Evolutionary conservation across 1,140 invertebrate species (phyloP).

Genomic region (Ephestia elutella): DNA sequence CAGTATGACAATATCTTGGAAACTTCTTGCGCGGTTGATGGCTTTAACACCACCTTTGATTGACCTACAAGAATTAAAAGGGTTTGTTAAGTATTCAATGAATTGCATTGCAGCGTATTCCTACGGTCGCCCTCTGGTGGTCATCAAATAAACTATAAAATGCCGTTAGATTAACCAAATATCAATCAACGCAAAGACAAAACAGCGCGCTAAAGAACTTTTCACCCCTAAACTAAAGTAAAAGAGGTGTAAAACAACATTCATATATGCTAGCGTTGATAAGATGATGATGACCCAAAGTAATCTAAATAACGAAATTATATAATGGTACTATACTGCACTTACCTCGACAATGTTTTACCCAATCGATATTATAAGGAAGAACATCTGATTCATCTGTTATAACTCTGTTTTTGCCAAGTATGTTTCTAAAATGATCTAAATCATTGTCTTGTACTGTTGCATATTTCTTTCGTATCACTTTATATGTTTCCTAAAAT

Average conservation of each 20-base stretch:
- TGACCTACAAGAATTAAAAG: conserved; percentile 72
- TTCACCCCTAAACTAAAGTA: too few relatives aligned
- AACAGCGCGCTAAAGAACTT: too few relatives aligned
- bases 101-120: too few relatives aligned
- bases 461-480: conserved; percentile 48
- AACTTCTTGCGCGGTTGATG: conserved; percentile 90
- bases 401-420: conserved; percentile 82
- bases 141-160: too few relatives aligned
- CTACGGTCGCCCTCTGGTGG: too few relatives aligned
- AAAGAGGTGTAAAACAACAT: too few relatives aligned
- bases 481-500: conserved; percentile 30
- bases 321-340: neutral
- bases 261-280: too few relatives aligned
- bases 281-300: too few relatives aligned
- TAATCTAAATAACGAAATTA: too few relatives aligned
- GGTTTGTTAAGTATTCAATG: too few relatives aligned
- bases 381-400: conserved; percentile 85
- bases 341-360: conserved; percentile 90
- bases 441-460: conserved; percentile 37
- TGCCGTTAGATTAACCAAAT: too few relatives aligned
- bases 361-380: conserved; percentile 94
- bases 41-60: conserved; percentile 84
- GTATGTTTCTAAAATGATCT: conserved; percentile 81
- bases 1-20: conserved; percentile 91
- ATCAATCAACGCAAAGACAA: too few relatives aligned